Base-by-base conservation (phyloP, 2,888 invertebrate species). In the Hyles lineata region DNA sequence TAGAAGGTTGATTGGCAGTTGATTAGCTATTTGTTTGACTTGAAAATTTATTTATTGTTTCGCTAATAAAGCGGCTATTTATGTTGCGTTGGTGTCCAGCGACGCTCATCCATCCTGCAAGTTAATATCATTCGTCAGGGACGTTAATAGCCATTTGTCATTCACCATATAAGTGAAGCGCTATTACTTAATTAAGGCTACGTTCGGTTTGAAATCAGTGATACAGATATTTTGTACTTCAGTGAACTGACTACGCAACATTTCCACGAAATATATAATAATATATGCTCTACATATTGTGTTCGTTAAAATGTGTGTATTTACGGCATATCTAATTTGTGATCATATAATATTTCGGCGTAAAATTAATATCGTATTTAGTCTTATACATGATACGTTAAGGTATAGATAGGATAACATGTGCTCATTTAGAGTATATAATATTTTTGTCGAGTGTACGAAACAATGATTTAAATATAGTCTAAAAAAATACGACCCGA, bases 71-170 rank as follows among this genome's bases (percentile, higher is more conserved):
- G 84, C 85, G 87, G 84, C 83, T 85, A 89, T 88, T 87, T 87
- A 83, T 83, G 80, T 82, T 81, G 81, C 80, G 85, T 85, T 83
- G 76, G 77, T 79, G 76, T 77, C 76, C 19, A n/a, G 78, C 78
- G 78, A 74, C 78, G 80, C 82, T 84, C 84, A 82, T 80, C 82
- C 80, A 83, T 77, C 78, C 76, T 78, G 81, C 74, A 82, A 82
- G 84, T 85, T 89, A 89, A 92, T 90, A 85, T 85, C 87, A 86
- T 87, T 83, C 83, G 83, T 76, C 78, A 80, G 80, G 80, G 84
- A 87, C 90, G 86, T 89, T 90, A 91, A 92, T 89, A 87, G 89
- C 89, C 89, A 90, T 92, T 92, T 92, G 91, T 92, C 93, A 90
- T 83, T 85, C 85, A 86, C 89, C 90, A 88, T 86, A 84, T 86